These are phyloP conservation scores for Siphamia tubifer DNA, from an alignment of 2,113 vertebrate genomes.

Conservation along the genomic window DNA sequence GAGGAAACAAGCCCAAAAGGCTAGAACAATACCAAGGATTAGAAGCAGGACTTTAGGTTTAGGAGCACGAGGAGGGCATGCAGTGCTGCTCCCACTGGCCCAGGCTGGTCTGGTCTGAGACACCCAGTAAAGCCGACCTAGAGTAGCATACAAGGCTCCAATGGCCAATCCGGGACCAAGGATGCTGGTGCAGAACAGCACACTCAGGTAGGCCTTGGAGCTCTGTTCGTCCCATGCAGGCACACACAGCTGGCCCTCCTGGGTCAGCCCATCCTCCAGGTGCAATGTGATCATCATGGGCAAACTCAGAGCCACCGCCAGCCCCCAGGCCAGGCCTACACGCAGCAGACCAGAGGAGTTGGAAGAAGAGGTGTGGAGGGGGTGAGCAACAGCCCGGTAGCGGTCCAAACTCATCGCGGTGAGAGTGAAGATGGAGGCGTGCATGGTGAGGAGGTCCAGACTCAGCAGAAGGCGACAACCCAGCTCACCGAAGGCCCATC, in stretches of 20 bases:
- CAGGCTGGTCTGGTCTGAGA: conserved; percentile 80
- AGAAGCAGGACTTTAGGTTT: conserved; percentile 84
- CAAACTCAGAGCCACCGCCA: conserved; percentile 82
- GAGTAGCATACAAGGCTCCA: conserved; percentile 79
- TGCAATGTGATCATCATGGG: conserved; percentile 88
- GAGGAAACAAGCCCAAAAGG: conserved; percentile 87
- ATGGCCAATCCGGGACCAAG: conserved; percentile 84
- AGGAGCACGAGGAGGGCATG: conserved; percentile 77
- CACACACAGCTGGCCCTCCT: conserved; percentile 80
- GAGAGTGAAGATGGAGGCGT: conserved; percentile 87
- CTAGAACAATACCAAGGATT: conserved; percentile 83
- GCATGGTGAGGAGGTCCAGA: conserved; percentile 87
- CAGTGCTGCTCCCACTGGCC: conserved; percentile 64
- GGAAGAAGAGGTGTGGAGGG: conserved; percentile 78
- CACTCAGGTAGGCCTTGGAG: conserved; percentile 81
- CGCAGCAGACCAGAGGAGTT: conserved; percentile 77
- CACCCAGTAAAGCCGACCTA: conserved; percentile 85
- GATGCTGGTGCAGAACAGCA: conserved; percentile 86
- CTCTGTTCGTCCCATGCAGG: conserved; percentile 86
- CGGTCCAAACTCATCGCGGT: conserved; percentile 85
- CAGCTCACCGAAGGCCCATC: conserved; percentile 84
- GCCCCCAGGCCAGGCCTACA: conserved; percentile 80
- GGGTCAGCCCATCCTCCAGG: conserved; percentile 80
- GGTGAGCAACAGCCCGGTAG: conserved; percentile 81
- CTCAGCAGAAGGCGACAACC: conserved; percentile 84